Conservation (phyloP, 2,113 vertebrate species). For the Crotalus viridis region DNA sequence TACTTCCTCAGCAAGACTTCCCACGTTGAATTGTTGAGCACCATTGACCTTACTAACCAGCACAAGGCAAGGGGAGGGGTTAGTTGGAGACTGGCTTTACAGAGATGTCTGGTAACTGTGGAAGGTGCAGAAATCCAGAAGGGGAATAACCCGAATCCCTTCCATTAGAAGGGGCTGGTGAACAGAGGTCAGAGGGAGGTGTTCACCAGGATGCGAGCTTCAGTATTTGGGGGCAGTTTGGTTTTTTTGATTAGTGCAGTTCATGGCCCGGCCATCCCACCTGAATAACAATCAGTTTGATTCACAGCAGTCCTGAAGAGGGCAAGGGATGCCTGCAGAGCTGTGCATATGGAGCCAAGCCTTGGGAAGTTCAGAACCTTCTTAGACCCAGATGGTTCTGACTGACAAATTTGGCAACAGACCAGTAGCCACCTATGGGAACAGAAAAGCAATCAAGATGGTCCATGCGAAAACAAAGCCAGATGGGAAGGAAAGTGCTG, state of each 20-base stretch:
- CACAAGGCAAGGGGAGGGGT: constrained; percentile 54
- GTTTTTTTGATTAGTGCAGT: constrained; percentile 70
- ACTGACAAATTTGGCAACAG: constrained; percentile 55
- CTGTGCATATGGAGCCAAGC: constrained; percentile 54
- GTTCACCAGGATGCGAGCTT: constrained; percentile 61
- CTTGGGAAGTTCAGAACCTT: constrained; percentile 55
- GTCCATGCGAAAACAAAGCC: constrained; percentile 44
- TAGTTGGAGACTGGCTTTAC: constrained; percentile 61
- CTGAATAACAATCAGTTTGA: constrained; percentile 67
- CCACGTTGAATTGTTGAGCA: constrained; percentile 77
- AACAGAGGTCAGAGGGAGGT: constrained; percentile 66
- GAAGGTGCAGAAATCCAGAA: constrained; percentile 71
- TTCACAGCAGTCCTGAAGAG: constrained; percentile 64
- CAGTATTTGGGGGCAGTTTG: constrained; percentile 66
- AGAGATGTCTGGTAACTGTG: constrained; percentile 72
- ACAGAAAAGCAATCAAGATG: constrained; percentile 38
- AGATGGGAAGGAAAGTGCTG: constrained; percentile 37
- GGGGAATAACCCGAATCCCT: constrained; percentile 59
- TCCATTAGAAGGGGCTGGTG: constrained; percentile 64
- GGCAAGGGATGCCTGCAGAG: constrained; percentile 43
- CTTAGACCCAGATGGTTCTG: constrained; percentile 57
- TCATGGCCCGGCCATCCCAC: constrained; percentile 71
- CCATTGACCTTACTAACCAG: constrained; percentile 74
- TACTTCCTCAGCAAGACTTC: constrained; percentile 78
- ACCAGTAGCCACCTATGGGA: constrained; percentile 51